Percentiles rank a stretch among this genome's conserved stretches.
phyloP scores from a whole-genome alignment of 1,140 invertebrate species.

The Nasonia giraulti region DNA sequence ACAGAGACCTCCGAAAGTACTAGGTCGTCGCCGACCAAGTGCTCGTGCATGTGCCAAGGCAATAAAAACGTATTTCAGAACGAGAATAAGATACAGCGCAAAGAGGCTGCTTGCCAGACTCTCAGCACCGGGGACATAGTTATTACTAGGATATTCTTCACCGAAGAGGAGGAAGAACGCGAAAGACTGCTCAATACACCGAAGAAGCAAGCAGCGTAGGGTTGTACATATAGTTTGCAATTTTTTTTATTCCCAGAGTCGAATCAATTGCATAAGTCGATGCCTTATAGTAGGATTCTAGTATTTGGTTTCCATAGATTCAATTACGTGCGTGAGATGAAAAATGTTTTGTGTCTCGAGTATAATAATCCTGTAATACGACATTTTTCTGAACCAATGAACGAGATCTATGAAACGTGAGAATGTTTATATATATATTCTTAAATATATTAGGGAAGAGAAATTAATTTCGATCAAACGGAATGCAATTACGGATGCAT shows the following conservation, averaged over 20 bases:
- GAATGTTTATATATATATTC: neutral
- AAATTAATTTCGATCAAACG: neutral
- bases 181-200: constrained; percentile 68
- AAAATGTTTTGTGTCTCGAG: neutral
- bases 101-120: constrained; percentile 84
- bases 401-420: neutral
- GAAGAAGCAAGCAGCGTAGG: constrained; percentile 60
- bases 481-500: neutral
- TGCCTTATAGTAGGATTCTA: constrained; percentile 3
- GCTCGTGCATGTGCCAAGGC: constrained; percentile 73
- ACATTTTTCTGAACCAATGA: neutral
- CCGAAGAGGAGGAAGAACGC: constrained; percentile 76
- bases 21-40: constrained; percentile 67
- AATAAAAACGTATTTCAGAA: constrained; percentile 54
- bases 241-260: neutral
- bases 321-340: neutral
- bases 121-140: constrained; percentile 95
- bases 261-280: neutral
- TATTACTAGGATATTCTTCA: constrained; percentile 91
- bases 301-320: neutral
- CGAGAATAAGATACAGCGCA: constrained; percentile 48
- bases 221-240: neutral
- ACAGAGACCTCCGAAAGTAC: constrained; percentile 64
- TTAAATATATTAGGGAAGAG: neutral
- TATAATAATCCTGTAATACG: neutral